These are phyloP conservation scores for Clunio marinus DNA, from an alignment of 2,888 invertebrate species.

Conservation along the genomic window DNA sequence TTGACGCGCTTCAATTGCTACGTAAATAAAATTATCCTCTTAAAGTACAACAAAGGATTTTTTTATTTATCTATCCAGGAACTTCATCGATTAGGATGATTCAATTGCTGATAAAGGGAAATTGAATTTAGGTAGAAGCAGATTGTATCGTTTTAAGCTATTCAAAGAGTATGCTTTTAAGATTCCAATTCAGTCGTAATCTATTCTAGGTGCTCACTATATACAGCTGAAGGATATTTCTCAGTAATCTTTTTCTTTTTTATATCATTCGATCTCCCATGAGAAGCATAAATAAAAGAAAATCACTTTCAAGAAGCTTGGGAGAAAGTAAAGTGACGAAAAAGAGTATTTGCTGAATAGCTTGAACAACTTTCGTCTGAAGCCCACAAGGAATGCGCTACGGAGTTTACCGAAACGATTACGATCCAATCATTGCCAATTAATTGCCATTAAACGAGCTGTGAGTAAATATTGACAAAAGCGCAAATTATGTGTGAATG, in stretches of 20 bases:
- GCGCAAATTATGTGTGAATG: no score
- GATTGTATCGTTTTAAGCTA: constrained; percentile 3
- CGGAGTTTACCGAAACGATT: background rate
- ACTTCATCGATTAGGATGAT: constrained; percentile 13
- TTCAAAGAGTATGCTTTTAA: no score
- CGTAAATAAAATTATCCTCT: background rate
- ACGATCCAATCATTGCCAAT: constrained; percentile 1
- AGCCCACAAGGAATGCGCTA: background rate
- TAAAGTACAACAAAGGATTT: background rate
- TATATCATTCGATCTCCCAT: constrained; percentile 9
- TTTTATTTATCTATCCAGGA: background rate
- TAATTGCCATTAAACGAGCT: constrained; percentile 4
- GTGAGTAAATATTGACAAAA: no score
- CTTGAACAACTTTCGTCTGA: no score
- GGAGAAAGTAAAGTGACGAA: background rate
- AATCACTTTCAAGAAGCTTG: background rate
- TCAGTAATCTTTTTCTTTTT: background rate
- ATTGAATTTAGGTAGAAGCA: constrained; percentile 15
- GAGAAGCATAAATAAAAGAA: constrained; percentile 7
- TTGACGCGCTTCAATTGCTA: background rate
- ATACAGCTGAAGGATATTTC: no score
- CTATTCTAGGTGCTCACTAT: no score
- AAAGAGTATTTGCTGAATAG: background rate
- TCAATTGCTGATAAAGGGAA: constrained; percentile 31
- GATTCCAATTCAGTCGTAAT: no score